Evolutionary conservation across 2,888 invertebrate species (phyloP).

Genomic region (Beris chalybata): DNA sequence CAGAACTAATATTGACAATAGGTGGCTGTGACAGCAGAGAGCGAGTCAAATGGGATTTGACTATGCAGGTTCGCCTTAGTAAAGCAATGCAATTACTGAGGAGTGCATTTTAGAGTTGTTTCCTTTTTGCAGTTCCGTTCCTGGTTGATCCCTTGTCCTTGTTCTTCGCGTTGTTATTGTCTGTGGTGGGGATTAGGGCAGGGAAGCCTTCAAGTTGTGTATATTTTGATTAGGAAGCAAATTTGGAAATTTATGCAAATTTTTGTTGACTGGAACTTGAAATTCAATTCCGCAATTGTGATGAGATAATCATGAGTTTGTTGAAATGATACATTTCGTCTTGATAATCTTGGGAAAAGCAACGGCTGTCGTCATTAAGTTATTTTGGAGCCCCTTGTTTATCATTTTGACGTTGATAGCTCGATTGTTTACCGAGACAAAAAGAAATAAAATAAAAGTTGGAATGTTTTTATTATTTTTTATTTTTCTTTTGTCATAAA

Average conservation of each 20-base stretch:
- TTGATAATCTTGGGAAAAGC: too few species aligned
- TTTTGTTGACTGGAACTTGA: slow-evolving; percentile 21
- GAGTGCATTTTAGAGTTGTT: slow-evolving; percentile 21
- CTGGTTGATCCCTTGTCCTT: not conserved
- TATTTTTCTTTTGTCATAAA: too few species aligned
- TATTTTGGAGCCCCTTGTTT: too few species aligned
- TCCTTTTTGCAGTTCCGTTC: not conserved
- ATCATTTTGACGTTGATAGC: too few species aligned
- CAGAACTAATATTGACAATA: slow-evolving; percentile 18
- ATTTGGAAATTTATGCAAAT: slow-evolving; percentile 27
- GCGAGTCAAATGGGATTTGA: slow-evolving; percentile 1
- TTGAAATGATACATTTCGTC: not conserved
- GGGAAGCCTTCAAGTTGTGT: slow-evolving; percentile 6
- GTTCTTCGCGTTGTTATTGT: not conserved
- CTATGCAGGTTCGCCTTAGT: slow-evolving; percentile 17
- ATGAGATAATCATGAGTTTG: slow-evolving; percentile 18
- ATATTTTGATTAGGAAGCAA: slow-evolving; percentile 24
- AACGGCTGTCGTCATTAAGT: too few species aligned
- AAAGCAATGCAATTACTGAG: slow-evolving; percentile 28
- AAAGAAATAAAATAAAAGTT: too few species aligned
- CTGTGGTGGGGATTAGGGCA: slow-evolving; percentile 1
- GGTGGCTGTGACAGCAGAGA: not conserved
- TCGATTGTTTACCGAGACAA: too few species aligned
- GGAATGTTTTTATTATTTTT: too few species aligned
- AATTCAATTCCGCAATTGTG: slow-evolving; percentile 23